Evolutionary conservation across 2,888 invertebrate species (phyloP).

Genomic region (Cybosia mesomella): DNA sequence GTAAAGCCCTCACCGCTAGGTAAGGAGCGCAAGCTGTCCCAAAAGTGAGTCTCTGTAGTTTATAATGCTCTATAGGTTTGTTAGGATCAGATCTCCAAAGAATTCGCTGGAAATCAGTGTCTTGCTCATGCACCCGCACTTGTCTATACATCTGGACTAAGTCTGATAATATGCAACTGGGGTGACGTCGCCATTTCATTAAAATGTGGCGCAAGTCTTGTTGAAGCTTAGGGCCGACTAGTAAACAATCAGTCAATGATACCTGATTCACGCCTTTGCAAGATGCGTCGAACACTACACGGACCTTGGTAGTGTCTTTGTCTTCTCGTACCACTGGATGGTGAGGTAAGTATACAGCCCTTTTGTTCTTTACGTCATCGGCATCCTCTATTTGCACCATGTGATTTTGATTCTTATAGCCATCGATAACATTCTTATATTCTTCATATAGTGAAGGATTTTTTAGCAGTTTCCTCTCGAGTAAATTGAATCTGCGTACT

Average conservation of each 20-base stretch:
- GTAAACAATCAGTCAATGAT: constrained; percentile 11
- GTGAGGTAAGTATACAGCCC: constrained; percentile 12
- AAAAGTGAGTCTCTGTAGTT: constrained; percentile 17
- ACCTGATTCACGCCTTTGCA: constrained; percentile 12
- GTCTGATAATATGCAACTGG: constrained; percentile 7
- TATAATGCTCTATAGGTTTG: constrained; percentile 10
- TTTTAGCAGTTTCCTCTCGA: constrained; percentile 15
- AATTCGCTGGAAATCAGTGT: constrained; percentile 17
- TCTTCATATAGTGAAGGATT: constrained; percentile 17
- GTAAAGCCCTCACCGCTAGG: neutral
- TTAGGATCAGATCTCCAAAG: constrained; percentile 10
- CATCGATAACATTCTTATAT: constrained; percentile 6
- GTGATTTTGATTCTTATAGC: constrained; percentile 11
- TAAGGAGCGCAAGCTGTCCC: constrained; percentile 24
- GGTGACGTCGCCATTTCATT: constrained; percentile 15
- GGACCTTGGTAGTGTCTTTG: constrained; percentile 8
- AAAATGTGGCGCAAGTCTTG: constrained; percentile 11
- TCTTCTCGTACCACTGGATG: constrained; percentile 10
- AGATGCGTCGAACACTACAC: neutral
- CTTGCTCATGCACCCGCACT: constrained; percentile 1
- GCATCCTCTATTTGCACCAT: constrained; percentile 2
- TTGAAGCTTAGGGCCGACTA: constrained; percentile 16
- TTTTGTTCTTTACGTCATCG: constrained; percentile 1
- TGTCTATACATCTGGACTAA: constrained; percentile 11
- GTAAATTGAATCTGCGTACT: constrained; percentile 7